phyloP scores from a whole-genome alignment of 2,113 vertebrate genomes.

The Oncorhynchus nerka region DNA sequence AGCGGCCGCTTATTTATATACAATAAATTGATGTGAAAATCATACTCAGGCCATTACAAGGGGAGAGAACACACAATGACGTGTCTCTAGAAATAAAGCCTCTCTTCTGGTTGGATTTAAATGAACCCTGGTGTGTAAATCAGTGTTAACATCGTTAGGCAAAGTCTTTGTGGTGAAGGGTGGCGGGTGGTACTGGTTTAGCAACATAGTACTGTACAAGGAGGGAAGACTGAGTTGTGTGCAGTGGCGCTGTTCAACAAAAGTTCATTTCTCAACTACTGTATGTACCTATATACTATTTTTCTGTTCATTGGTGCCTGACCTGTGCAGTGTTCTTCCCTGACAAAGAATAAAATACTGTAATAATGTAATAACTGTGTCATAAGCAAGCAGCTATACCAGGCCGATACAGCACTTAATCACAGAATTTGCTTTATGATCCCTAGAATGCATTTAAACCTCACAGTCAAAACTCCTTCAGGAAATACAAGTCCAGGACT shows the following conservation, averaged over 20 bases:
- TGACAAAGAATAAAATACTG: too few species aligned
- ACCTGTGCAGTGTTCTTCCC: too few species aligned
- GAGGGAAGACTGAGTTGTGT: not conserved
- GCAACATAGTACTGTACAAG: slow-evolving; percentile 3
- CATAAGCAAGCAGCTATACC: too few species aligned
- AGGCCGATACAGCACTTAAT: not conserved
- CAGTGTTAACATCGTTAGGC: slow-evolving; percentile 39
- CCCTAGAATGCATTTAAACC: not conserved
- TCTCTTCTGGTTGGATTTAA: slow-evolving; percentile 57
- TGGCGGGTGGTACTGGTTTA: slow-evolving; percentile 24
- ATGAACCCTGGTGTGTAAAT: slow-evolving; percentile 60
- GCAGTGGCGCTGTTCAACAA: too few species aligned
- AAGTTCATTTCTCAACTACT: too few species aligned
- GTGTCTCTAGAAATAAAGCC: slow-evolving; percentile 57
- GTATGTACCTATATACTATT: too few species aligned
- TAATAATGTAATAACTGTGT: too few species aligned
- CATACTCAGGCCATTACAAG: slow-evolving; percentile 57
- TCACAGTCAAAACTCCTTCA: not conserved
- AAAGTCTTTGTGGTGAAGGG: slow-evolving; percentile 43
- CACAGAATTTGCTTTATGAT: not conserved
- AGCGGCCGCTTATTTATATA: slow-evolving; percentile 55
- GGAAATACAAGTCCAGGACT: slow-evolving; percentile 27
- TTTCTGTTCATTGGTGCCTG: too few species aligned
- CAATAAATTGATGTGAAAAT: slow-evolving; percentile 66
- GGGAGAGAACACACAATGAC: slow-evolving; percentile 45